These are phyloP conservation scores for Dufourea novaeangliae DNA, from an alignment of 1,140 invertebrate species.

Conservation along the genomic window DNA sequence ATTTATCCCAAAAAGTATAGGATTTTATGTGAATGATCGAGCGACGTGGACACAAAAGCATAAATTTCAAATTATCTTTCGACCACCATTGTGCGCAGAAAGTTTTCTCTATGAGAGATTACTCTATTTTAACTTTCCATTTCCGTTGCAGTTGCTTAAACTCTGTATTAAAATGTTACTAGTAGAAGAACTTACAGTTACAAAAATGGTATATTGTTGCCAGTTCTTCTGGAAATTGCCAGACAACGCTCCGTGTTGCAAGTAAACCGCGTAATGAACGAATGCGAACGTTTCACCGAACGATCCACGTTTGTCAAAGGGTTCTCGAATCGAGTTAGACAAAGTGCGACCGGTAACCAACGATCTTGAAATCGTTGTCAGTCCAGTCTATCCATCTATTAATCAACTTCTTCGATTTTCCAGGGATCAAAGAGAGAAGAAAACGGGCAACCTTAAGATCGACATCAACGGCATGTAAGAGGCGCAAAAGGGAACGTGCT, in stretches of 20 bases:
- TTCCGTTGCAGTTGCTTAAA: neutral
- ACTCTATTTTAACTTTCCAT: neutral
- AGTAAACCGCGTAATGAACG: neutral
- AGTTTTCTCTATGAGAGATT: neutral
- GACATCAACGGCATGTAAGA: slow-evolving; percentile 80
- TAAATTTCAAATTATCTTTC: neutral
- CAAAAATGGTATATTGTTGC: neutral
- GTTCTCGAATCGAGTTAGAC: slow-evolving; percentile 4
- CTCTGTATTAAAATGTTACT: neutral
- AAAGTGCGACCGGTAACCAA: neutral
- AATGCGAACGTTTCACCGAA: slow-evolving; percentile 9
- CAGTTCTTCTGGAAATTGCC: neutral
- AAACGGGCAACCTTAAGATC: slow-evolving; percentile 86
- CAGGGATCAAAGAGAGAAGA: slow-evolving; percentile 87
- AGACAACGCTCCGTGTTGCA: neutral
- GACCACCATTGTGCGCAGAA: neutral
- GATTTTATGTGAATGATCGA: no score
- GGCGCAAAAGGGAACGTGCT: slow-evolving; percentile 43
- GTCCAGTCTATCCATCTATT: neutral
- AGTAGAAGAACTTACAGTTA: no score
- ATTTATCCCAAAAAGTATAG: no score
- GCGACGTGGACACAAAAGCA: no score
- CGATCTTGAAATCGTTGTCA: neutral
- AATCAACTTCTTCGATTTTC: slow-evolving; percentile 67
- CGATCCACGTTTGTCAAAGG: neutral